A percentile compares a stretch with the other conserved stretches of the same genome.
Evolutionary conservation across 2,888 invertebrate species (phyloP).

Genomic region (Azorinus chamasolen): DNA sequence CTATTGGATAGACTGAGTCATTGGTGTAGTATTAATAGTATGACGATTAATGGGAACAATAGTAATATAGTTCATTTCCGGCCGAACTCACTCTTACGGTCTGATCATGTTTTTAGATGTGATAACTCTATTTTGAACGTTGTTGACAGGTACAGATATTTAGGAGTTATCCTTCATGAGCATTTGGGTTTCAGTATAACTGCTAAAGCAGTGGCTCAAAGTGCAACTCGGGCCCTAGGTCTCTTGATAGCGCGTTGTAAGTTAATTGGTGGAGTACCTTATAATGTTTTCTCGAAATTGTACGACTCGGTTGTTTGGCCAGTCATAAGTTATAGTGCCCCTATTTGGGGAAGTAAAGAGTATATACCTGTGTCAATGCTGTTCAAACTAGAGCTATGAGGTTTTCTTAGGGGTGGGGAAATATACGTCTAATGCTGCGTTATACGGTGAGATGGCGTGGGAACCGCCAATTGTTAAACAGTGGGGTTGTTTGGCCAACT

Average conservation of each 20-base stretch:
- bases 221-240: constrained; percentile 45
- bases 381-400: constrained; percentile 3
- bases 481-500: constrained; percentile 3
- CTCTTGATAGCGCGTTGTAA: constrained; percentile 53
- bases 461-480: not conserved
- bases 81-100: constrained; percentile 2
- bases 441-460: constrained; percentile 34
- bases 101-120: constrained; percentile 34
- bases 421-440: constrained; percentile 15
- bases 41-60: constrained; percentile 49
- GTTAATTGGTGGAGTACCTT: constrained; percentile 39
- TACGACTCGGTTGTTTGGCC: constrained; percentile 51
- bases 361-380: constrained; percentile 19
- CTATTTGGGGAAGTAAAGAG: constrained; percentile 13
- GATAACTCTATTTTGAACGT: constrained; percentile 21
- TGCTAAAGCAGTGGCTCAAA: constrained; percentile 38
- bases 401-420: constrained; percentile 15
- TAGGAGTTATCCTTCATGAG: constrained; percentile 42
- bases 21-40: constrained; percentile 48
- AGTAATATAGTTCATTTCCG: constrained; percentile 59
- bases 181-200: constrained; percentile 39
- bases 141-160: constrained; percentile 40
- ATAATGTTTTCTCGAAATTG: constrained; percentile 42
- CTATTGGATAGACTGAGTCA: constrained; percentile 33
- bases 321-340: constrained; percentile 41